Evolutionary conservation across 2,797 vertebrate genomes (phyloP).

Genomic region (Platyrinchus mystaceus): DNA sequence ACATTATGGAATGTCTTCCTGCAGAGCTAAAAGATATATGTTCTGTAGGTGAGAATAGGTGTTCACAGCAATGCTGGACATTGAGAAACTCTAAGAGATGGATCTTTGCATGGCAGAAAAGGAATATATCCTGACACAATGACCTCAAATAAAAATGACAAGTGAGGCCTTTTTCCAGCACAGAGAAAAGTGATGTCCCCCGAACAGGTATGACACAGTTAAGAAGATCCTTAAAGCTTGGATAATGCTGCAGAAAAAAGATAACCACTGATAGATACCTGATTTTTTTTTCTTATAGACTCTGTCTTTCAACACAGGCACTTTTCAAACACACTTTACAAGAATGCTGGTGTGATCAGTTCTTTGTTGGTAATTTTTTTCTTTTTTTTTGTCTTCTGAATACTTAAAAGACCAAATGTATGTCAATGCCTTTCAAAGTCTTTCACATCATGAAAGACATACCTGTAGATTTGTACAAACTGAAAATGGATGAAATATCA

Average conservation of each 20-base stretch:
- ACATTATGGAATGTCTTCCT: constrained; percentile 26
- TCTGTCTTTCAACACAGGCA: background rate
- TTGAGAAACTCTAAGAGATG: constrained; percentile 32
- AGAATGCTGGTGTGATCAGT: background rate
- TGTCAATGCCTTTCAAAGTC: constrained; percentile 14
- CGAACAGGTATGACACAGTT: background rate
- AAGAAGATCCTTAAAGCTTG: constrained; percentile 8
- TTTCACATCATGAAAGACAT: background rate
- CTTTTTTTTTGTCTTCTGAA: background rate
- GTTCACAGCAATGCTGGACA: background rate
- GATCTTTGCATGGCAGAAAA: background rate
- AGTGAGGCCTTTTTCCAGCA: constrained; percentile 8
- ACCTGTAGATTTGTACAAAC: background rate
- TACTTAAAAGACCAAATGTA: background rate
- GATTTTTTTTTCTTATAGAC: background rate
- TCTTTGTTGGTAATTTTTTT: background rate
- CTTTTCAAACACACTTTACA: background rate
- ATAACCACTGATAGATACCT: background rate
- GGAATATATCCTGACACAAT: constrained; percentile 32
- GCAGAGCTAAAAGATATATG: constrained; percentile 23
- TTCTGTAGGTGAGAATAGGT: background rate
- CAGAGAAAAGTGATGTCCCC: background rate
- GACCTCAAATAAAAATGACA: constrained; percentile 37
- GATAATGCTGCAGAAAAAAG: background rate
- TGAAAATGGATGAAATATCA: background rate